A percentile compares a stretch with the other conserved stretches of the same genome.
Evolutionary conservation across 2,113 vertebrate species (phyloP).

Genomic region (Anguilla rostrata): DNA sequence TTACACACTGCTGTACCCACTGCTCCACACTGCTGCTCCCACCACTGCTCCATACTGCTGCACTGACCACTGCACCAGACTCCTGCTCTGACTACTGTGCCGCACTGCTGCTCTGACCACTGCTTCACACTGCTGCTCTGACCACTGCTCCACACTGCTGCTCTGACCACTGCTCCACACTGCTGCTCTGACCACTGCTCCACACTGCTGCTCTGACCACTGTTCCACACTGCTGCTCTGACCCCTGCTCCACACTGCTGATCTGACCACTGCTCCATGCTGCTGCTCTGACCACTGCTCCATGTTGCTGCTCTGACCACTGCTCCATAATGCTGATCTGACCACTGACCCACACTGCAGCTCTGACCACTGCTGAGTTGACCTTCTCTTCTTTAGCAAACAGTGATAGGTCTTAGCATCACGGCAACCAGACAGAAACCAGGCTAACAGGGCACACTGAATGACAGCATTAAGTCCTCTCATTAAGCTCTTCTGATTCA

Average conservation of each 20-base stretch:
- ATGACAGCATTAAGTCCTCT: not conserved
- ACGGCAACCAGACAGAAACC: slow-evolving; percentile 1
- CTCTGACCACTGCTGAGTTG: not conserved
- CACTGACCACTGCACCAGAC: too few relatives aligned
- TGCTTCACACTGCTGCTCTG: not conserved
- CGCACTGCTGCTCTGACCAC: not conserved
- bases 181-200: not conserved
- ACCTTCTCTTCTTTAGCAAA: not conserved
- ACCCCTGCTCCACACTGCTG: not conserved
- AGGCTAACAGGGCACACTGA: not conserved
- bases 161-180: not conserved
- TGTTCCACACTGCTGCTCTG: not conserved
- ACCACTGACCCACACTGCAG: not conserved
- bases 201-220: not conserved
- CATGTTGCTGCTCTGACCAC: not conserved
- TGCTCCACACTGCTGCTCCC: not conserved
- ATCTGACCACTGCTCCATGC: not conserved
- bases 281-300: not conserved
- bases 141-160: not conserved
- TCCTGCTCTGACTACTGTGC: too few relatives aligned
- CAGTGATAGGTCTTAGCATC: not conserved
- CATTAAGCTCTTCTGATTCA: not conserved
- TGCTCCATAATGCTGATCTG: not conserved
- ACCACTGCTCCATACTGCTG: too few relatives aligned
- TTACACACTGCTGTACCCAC: not conserved